Evolutionary conservation across 2,888 invertebrate species (phyloP), one percentile per base, ranked within the genome.

Genomic region (Gari tellinella): DNA sequence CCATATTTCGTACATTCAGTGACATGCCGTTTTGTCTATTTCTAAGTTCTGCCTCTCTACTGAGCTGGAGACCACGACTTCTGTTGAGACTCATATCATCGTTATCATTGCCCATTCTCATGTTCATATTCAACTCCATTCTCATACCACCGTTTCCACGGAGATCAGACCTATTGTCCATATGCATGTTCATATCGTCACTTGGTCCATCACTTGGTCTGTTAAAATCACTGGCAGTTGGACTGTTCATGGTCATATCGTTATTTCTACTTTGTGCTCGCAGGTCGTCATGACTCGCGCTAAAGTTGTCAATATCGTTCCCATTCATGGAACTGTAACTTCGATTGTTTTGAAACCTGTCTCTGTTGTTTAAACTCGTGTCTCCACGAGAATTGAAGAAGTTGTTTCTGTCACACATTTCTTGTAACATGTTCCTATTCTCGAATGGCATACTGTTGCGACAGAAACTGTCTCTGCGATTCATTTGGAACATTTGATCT

Each of bases 401-500:
- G 19, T 60, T 49, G 56, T 68, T 69, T 40, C 74, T 37, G 40
- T 74, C 74, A 43, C 56, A 68, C 64, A 69, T 69, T 49, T 74
- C 74, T 10, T 64, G 68, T 15, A 74, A 45, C 68, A 69, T 69
- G 40, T 74, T 74, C 49, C 74, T 25, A 25, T 68, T 56, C 8
- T 74, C 74, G 37, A 69, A 65, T 10, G 61, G n/a, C 64, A 68
- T 68, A 3, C 68, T 65, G 51, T 55, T 60, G 17, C 68, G 60
- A 31, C 74, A 49, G 10, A 48, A 49, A 21, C 70, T 70, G 40
- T 70, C 75, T 19, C 70, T 53, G 1, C 75, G 53, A 46, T 57
- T 62, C 61, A 68, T 68, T 21, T 46, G 43, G 37, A 66, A 56
- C 70, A 75, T 67, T 45, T 75, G 75, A 63, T 75, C 75, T 63